Evolutionary conservation across 2,888 invertebrate genomes (phyloP), one percentile per base, ranked within the genome.

Genomic region (Alviniconcha strummeri): DNA sequence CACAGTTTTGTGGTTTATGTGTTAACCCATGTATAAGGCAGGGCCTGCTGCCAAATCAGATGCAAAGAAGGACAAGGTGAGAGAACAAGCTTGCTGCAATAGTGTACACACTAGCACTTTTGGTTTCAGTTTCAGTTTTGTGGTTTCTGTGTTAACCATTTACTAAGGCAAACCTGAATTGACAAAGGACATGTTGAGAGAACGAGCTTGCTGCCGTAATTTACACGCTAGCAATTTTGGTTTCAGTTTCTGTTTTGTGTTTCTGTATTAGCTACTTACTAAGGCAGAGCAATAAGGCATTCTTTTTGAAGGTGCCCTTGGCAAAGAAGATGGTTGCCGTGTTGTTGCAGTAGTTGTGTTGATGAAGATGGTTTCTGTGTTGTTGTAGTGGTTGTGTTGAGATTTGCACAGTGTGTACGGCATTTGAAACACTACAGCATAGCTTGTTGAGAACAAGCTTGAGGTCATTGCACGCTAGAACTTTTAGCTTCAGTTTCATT

Each of bases 11-110:
- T 36, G 36, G 36, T 36, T 36, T 36, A 0, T 36, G 36, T 36
- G 36, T 36, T 3, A 36, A 36, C 36, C n/a, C 36, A 36, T 36
- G 0, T 36, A 84, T 77, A 84, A 83, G 67, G 54, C 76, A 71
- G 84, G 74, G 77, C 81, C 82, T 86, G 76, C 64, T 7, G 60
- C 81, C 74, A 86, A 82, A 57, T 72, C 84, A 86, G 82, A 82
- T 52, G 79, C 72, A 79, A 83, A 89, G 87, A 88, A 89, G 86
- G 87, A 87, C 86, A 74, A 79, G 52, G 15, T 55, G 60, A 56
- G 64, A n/a, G 80, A 56, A 11, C 75, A 1, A 8, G 8, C 52
- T 17, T 80, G 17, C 75, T 36, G 36, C 36, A 0, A 36, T 36
- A 36, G 3, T 36, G 0, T 36, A 36, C 36, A 72, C 52, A 84